phyloP scores from a whole-genome alignment of 2,888 invertebrate genomes.

The Petrolisthes manimaculis region DNA sequence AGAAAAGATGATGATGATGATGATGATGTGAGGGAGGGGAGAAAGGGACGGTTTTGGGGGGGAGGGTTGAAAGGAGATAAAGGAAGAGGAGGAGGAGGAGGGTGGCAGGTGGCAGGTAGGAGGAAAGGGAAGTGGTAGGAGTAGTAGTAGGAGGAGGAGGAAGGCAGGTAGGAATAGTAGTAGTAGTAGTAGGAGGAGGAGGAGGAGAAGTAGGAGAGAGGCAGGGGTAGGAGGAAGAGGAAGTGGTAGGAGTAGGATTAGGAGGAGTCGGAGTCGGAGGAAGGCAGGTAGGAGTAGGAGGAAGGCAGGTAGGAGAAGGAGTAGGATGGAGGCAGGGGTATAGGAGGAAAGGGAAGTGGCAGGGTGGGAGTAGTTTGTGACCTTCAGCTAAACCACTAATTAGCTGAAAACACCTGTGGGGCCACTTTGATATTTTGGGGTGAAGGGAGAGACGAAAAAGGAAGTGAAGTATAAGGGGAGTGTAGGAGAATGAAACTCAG shows the following conservation, averaged over 20 bases:
- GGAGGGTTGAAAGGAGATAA: too few relatives aligned
- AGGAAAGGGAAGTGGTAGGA: too few relatives aligned
- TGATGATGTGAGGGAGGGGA: too few relatives aligned
- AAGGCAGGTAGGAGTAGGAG: neutral
- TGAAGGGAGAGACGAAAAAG: constrained; percentile 1
- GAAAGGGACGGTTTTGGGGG: too few relatives aligned
- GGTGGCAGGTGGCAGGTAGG: too few relatives aligned
- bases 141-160: too few relatives aligned
- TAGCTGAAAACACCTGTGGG: neutral
- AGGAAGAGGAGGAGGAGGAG: too few relatives aligned
- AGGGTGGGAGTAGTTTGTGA: neutral
- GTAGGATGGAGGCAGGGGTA: neutral
- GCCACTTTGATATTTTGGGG: neutral
- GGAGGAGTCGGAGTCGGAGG: neutral
- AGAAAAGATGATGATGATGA: too few relatives aligned
- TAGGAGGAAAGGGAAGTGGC: neutral
- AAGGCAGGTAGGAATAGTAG: too few relatives aligned
- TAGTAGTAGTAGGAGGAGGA: too few relatives aligned
- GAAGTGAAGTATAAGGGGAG: neutral
- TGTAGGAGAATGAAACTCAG: neutral
- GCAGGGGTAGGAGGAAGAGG: too few relatives aligned
- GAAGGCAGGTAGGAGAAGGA: neutral
- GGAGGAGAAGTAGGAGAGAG: too few relatives aligned
- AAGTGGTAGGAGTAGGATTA: neutral
- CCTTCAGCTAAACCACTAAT: neutral